Evolutionary conservation across 2,888 invertebrate species (phyloP).

Genomic region (Nomada goodeniana): DNA sequence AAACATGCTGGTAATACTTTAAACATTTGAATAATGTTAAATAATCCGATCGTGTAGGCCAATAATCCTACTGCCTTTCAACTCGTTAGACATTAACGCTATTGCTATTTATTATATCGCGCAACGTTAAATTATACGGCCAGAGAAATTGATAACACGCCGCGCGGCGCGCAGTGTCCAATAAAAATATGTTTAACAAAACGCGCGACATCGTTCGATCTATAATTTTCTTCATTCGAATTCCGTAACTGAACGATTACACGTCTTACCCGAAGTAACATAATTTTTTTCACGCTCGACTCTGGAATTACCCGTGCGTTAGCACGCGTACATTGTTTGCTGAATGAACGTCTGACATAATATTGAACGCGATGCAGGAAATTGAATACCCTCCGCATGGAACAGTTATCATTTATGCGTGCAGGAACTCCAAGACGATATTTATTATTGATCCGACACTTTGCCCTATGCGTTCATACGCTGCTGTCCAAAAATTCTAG

Average conservation of each 20-base stretch:
- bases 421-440: constrained; percentile 61
- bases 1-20: constrained; percentile 7
- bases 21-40: constrained; percentile 22
- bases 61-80: no score
- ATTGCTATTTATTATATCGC: no score
- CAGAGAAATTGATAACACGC: no score
- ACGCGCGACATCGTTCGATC: no score
- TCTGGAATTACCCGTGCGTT: constrained; percentile 28
- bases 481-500: not conserved
- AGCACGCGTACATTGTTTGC: constrained; percentile 37
- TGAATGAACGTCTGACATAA: constrained; percentile 58
- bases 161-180: no score
- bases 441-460: constrained; percentile 58
- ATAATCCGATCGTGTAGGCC: not conserved
- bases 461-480: constrained; percentile 22
- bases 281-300: constrained; percentile 10
- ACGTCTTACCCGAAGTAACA: not conserved
- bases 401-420: constrained; percentile 65
- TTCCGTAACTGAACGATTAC: not conserved
- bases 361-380: constrained; percentile 63
- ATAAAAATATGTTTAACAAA: no score
- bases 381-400: constrained; percentile 65
- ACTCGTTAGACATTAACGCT: no score
- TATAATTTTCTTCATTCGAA: no score
- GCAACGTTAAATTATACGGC: no score